Evolutionary conservation across 2,888 invertebrate species (phyloP).

Genomic region (Alviniconcha strummeri): DNA sequence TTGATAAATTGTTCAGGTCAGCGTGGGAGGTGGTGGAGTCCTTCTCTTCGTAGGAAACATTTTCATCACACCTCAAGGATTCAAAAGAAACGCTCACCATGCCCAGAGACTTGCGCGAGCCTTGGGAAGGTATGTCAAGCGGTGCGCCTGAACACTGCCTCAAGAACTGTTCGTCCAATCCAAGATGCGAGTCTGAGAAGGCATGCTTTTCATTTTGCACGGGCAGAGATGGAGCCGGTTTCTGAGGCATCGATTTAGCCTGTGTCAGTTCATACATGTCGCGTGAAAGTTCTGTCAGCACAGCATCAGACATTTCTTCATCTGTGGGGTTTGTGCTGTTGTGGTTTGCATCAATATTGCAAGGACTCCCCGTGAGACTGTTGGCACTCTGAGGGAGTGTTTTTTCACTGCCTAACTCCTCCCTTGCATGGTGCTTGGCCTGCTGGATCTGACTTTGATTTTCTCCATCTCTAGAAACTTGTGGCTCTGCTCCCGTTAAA

Average conservation of each 20-base stretch:
- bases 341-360: too few relatives aligned
- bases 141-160: background rate
- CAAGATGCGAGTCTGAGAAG: background rate
- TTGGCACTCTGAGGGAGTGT: background rate
- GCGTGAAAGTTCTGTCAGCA: slow-evolving; percentile 31
- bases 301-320: slow-evolving; percentile 30
- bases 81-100: slow-evolving; percentile 16
- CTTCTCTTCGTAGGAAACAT: slow-evolving; percentile 12
- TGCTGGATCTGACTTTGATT: too few relatives aligned
- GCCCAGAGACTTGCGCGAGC: background rate
- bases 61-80: slow-evolving; percentile 20
- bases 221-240: background rate
- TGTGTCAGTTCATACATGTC: slow-evolving; percentile 30
- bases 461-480: too few relatives aligned
- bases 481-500: too few relatives aligned
- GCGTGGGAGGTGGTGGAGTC: background rate
- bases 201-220: background rate
- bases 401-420: too few relatives aligned
- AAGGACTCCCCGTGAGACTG: background rate
- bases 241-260: background rate
- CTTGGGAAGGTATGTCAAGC: background rate
- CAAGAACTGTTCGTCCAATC: background rate
- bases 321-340: background rate
- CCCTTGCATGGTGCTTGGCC: too few relatives aligned
- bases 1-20: too few relatives aligned